Evolutionary conservation across 1,140 invertebrate species (phyloP).

Genomic region (Heliconius hewitsoni): DNA sequence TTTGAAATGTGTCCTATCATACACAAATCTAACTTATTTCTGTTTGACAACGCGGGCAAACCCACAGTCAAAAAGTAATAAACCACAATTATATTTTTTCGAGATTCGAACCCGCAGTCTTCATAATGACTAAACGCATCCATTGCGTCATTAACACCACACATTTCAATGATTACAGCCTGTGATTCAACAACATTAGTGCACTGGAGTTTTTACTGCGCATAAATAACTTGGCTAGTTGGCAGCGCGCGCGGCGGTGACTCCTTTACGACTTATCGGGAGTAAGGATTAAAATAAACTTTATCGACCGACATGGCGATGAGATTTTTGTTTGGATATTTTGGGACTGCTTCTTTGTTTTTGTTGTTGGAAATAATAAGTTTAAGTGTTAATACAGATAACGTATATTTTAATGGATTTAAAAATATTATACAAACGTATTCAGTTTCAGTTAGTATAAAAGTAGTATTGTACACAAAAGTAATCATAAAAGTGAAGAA

Average conservation of each 20-base stretch:
- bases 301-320: conserved; percentile 40
- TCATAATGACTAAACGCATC: neutral
- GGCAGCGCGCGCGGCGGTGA: conserved; percentile 48
- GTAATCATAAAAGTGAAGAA: too few relatives aligned
- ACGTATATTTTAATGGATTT: neutral
- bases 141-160: neutral
- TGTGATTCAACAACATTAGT: conserved; percentile 7
- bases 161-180: neutral
- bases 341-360: conserved; percentile 11
- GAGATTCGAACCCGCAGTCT: neutral
- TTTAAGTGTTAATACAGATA: neutral
- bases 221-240: conserved; percentile 56
- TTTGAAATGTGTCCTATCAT: too few relatives aligned
- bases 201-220: conserved; percentile 21
- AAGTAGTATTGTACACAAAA: too few relatives aligned
- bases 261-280: conserved; percentile 59
- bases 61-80: too few relatives aligned
- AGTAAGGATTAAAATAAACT: conserved; percentile 58
- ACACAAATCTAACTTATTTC: too few relatives aligned
- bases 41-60: too few relatives aligned
- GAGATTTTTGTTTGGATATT: conserved; percentile 20
- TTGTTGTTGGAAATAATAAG: neutral
- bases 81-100: neutral
- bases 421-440: neutral
- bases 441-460: too few relatives aligned